Evolutionary conservation across 2,797 vertebrate species (phyloP).

Genomic region (Balearica regulorum): DNA sequence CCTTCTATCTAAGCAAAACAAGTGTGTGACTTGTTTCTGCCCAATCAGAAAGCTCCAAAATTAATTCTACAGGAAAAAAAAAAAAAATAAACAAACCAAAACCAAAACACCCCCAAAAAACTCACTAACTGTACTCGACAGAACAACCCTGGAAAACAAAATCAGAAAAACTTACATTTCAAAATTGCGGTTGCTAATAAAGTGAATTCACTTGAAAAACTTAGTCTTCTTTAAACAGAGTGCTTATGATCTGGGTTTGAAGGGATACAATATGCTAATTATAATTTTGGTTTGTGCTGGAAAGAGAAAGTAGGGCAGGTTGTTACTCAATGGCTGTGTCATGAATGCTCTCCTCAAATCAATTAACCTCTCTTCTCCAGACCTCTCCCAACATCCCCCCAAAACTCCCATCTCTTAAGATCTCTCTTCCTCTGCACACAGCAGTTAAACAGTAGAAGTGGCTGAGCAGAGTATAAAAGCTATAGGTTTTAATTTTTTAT

Average conservation of each 20-base stretch:
- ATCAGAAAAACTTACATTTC: background rate
- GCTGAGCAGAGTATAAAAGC: background rate
- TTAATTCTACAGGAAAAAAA: background rate
- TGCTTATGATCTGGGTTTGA: background rate
- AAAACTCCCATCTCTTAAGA: background rate
- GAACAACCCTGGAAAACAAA: background rate
- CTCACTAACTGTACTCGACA: background rate
- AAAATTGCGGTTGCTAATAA: background rate
- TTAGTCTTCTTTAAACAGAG: background rate
- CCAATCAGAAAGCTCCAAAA: background rate
- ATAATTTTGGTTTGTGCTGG: background rate
- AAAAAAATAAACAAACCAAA: no score
- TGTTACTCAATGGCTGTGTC: background rate
- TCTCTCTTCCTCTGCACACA: background rate
- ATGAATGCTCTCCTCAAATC: background rate
- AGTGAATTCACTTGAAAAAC: background rate
- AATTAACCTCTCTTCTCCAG: background rate
- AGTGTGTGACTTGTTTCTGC: background rate
- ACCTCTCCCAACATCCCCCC: background rate
- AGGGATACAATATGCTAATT: background rate
- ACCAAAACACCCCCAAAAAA: no score
- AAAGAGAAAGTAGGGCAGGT: background rate
- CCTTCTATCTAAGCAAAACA: constrained; percentile 72
- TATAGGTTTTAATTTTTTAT: background rate
- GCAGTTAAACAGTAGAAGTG: background rate